A percentile compares a stretch with the other conserved stretches of the same genome.
Evolutionary conservation across 1,140 invertebrate species (phyloP).

Genomic region (Leptinotarsa undecemlineata): DNA sequence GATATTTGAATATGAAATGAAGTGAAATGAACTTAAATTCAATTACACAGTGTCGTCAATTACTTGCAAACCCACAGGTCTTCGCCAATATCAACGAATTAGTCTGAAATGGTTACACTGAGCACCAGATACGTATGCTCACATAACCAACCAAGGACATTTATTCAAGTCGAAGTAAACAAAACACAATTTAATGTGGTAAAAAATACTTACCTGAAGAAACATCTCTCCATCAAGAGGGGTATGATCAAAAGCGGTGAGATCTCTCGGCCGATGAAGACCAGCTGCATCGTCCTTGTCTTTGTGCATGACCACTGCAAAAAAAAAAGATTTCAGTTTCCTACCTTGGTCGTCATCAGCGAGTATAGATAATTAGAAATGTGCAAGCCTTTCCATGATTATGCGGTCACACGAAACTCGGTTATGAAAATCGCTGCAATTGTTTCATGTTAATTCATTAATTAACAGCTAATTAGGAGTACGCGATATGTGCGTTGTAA

Average conservation of each 20-base stretch:
- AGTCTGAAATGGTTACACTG: too few relatives aligned
- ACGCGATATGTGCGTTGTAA: neutral
- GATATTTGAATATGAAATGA: too few relatives aligned
- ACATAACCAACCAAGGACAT: too few relatives aligned
- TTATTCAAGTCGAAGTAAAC: too few relatives aligned
- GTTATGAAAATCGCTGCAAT: conserved; percentile 15
- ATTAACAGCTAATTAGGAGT: conserved; percentile 14
- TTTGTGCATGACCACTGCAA: conserved; percentile 89
- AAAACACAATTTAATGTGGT: too few relatives aligned
- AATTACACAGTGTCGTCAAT: too few relatives aligned
- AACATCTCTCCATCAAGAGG: conserved; percentile 93
- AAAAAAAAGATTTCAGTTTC: conserved; percentile 50
- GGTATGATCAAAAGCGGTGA: conserved; percentile 85
- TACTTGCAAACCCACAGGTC: too few relatives aligned
- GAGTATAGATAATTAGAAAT: neutral
- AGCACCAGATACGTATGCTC: too few relatives aligned
- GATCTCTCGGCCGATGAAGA: conserved; percentile 72
- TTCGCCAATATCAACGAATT: too few relatives aligned
- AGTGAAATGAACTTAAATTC: too few relatives aligned
- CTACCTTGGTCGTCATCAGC: neutral
- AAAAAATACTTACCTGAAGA: conserved; percentile 74
- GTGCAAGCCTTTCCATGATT: conserved; percentile 4
- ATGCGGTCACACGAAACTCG: neutral
- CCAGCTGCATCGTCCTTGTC: conserved; percentile 80
- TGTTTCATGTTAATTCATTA: conserved; percentile 2